Evolutionary conservation across 2,888 invertebrate genomes (phyloP).

Genomic region (Netelia inedita): DNA sequence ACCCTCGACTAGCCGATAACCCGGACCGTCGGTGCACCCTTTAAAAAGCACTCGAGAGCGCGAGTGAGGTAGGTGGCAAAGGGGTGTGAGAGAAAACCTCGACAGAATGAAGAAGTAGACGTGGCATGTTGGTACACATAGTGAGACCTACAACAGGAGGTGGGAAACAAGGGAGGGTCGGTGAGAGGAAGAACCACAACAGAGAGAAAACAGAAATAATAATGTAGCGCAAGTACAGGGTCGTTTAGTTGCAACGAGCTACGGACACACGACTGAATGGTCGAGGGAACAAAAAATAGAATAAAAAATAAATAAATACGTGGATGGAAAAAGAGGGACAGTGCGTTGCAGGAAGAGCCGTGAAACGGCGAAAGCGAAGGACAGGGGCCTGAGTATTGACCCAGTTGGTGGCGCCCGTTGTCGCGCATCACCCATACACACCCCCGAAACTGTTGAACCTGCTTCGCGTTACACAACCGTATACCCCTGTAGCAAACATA

Average conservation of each 20-base stretch:
- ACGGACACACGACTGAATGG: slow-evolving; percentile 12
- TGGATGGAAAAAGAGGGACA: neutral
- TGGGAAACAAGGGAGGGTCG: slow-evolving; percentile 2
- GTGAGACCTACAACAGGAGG: slow-evolving; percentile 8
- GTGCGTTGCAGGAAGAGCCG: neutral
- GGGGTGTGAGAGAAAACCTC: neutral
- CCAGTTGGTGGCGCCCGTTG: slow-evolving; percentile 78
- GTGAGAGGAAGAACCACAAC: neutral
- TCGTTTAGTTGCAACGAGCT: slow-evolving; percentile 21
- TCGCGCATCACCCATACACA: slow-evolving; percentile 65
- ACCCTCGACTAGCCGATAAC: slow-evolving; percentile 27
- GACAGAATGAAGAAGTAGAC: slow-evolving; percentile 52
- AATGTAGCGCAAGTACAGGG: slow-evolving; percentile 31
- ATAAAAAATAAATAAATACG: slow-evolving; percentile 22
- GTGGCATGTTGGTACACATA: slow-evolving; percentile 19
- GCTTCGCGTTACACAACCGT: slow-evolving; percentile 24
- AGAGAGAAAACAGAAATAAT: slow-evolving; percentile 28
- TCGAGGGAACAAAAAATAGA: slow-evolving; percentile 31
- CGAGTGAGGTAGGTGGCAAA: neutral
- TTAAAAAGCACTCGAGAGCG: slow-evolving; percentile 17
- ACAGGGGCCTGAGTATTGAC: slow-evolving; percentile 79
- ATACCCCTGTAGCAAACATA: neutral
- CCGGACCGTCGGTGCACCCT: slow-evolving; percentile 22
- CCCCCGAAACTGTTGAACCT: slow-evolving; percentile 53
- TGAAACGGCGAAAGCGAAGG: slow-evolving; percentile 60